Base-by-base conservation (phyloP, 1,140 invertebrate species). In the Drosophila guanche region DNA sequence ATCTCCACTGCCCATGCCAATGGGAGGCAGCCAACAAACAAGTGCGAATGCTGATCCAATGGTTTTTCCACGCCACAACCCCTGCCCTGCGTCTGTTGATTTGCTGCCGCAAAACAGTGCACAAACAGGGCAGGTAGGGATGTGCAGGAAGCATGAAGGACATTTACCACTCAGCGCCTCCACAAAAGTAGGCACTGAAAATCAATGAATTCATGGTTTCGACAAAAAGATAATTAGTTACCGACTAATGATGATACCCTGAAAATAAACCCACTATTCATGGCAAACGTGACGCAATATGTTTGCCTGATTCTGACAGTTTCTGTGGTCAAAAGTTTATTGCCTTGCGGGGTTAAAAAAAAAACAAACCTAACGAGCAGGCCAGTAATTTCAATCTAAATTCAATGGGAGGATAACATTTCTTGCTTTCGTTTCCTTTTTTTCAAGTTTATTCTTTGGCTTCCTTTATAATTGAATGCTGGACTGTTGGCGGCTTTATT, bases 131-230 rank as follows among this genome's bases (percentile, higher is more conserved):
- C 71, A 75, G 71, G 54, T 75, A 47, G 41, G 20, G 40, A 23
- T 29, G 29, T 10, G 43, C 53, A n/a, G 55, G 20, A 37, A 43
- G 37, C 23, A 61, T 33, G 20, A 66, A 74, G 71, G 52, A 71
- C 47, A 60, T 72, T 72, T 55, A 37, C 67, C 53, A 61, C 54
- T 43, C 45, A 63, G 27, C 46, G 53, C 50, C 27, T 5, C 42
- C 45, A 6, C 33, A 40, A 53, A 45, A 46, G 42, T 47, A 45
- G 25, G 47, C 37, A n/a, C 27, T 37, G 10, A 61, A 75, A 75
- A 75, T 75, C 72, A 75, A 74, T 75, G 71, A 67, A 67, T 59
- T 65, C 71, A 66, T 75, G 59, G 50, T 54, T 58, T 41, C 16
- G 14, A 37, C 61, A 56, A 75, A 74, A 51, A 51, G 58, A 10